phyloP scores from a whole-genome alignment of 2,113 vertebrate species.

The Myocastor coypus region DNA sequence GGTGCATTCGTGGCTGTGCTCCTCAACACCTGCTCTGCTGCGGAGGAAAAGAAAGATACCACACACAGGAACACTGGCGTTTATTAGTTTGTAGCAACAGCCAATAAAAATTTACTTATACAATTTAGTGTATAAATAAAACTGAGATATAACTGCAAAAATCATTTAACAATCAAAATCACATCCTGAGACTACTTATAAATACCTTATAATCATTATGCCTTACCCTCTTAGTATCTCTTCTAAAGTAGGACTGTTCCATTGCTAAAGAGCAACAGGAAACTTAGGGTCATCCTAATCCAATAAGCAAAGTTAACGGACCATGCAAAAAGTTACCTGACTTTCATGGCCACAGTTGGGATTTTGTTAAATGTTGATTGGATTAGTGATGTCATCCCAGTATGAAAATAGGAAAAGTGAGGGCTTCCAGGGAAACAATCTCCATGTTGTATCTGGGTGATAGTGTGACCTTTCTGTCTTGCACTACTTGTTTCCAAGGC shows the following conservation, averaged over 20 bases:
- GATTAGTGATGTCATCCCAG: not conserved
- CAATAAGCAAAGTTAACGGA: not conserved
- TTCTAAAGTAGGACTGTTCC: not conserved
- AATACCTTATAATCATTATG: too few relatives aligned
- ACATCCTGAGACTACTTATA: too few relatives aligned
- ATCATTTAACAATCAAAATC: not conserved
- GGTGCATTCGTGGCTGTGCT: not conserved
- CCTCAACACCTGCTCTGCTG: not conserved
- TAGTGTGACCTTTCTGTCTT: not conserved
- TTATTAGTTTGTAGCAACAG: not conserved
- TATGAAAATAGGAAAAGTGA: not conserved
- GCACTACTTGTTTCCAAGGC: not conserved
- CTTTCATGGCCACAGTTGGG: not conserved
- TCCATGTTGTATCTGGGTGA: not conserved
- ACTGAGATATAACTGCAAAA: not conserved
- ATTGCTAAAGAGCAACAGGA: not conserved
- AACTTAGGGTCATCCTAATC: not conserved
- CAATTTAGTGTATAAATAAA: not conserved
- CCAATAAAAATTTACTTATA: not conserved
- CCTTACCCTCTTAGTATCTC: not conserved
- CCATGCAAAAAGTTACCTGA: not conserved
- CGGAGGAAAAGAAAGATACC: not conserved
- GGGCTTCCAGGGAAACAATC: not conserved
- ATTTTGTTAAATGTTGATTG: not conserved
- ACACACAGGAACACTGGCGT: not conserved